phyloP scores from a whole-genome alignment of 2,888 invertebrate species.

The Tipula lateralis region DNA sequence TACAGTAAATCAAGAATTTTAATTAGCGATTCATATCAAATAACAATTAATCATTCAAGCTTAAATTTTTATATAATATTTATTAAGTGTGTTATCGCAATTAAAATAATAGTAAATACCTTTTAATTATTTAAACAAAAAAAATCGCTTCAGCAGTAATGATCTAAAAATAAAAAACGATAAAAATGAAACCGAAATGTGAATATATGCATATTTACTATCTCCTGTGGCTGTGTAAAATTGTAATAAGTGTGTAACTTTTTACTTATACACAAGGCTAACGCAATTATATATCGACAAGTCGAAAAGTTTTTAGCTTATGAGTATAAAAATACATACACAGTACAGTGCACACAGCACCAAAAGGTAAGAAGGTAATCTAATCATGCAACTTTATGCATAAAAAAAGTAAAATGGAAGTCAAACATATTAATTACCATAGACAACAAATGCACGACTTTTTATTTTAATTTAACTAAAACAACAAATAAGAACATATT shows the following conservation, averaged over 20 bases:
- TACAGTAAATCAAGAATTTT: not conserved
- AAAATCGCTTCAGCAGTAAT: not conserved
- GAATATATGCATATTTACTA: not conserved
- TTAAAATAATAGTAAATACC: not conserved
- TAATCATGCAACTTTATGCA: not conserved
- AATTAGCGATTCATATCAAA: not conserved
- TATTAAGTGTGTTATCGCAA: not conserved
- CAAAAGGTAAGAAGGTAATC: not conserved
- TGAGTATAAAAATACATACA: not conserved
- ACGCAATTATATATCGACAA: conserved; percentile 6
- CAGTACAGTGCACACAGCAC: not conserved
- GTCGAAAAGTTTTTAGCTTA: not conserved
- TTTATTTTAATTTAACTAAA: not conserved
- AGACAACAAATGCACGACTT: not conserved
- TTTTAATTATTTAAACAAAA: not conserved
- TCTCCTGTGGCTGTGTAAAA: not conserved
- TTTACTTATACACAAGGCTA: not conserved
- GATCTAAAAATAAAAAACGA: not conserved
- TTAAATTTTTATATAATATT: not conserved
- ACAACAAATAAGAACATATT: conserved; percentile 3
- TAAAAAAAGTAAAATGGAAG: not conserved
- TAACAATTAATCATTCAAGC: not conserved
- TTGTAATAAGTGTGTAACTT: not conserved
- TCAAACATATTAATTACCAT: not conserved
- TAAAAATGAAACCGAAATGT: not conserved